Base-by-base conservation (phyloP, 2,888 invertebrate genomes). In the Sabellastarte sp. region DNA sequence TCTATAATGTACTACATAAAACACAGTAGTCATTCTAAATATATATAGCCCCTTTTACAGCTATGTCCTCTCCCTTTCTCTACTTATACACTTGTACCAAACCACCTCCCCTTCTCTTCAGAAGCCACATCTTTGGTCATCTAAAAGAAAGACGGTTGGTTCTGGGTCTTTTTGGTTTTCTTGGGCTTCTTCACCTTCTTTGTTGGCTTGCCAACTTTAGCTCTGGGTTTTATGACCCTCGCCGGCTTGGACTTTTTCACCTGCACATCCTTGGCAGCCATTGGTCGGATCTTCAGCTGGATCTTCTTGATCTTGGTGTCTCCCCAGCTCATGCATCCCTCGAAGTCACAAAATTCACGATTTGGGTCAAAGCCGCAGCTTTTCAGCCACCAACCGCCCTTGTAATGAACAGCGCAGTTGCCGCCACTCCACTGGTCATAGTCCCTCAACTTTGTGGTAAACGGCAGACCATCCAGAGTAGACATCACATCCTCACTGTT, bases 401-500 rank as follows among this genome's bases (percentile, higher is more conserved):
- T 59, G 65, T 66, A 72, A 60, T 70, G 65, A 28, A 59, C 53
- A 24, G 72, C 70, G 52, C 72, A 72, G 67, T 69, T 72, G 32
- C 59, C 50, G 50, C 31, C 32, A 3, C 55, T 28, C 72, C 72
- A 72, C 20, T 62, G 31, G 52, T 72, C 72, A 31, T 68, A 65
- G 61, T 72, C 72, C 2, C 53, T 59, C 64, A 70, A 67, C 32
- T 33, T 15, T 28, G 70, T 62, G 2, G 67, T 63, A 63, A 72
- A 72, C 24, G 59, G 62, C 4, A 52, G n/a, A 31, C 64, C 66
- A n/a, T 67, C 64, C 32, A 63, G 52, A 1, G 57, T 31, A 1
- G 61, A 51, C 28, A 72, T 50, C 2, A 61, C 67, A 55, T 70
- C 69, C 32, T 59, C 50, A 30, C 32, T 50, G 59, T 67, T 71